Base-by-base conservation (phyloP, 1,140 invertebrate species). In the Ruditapes philippinarum region DNA sequence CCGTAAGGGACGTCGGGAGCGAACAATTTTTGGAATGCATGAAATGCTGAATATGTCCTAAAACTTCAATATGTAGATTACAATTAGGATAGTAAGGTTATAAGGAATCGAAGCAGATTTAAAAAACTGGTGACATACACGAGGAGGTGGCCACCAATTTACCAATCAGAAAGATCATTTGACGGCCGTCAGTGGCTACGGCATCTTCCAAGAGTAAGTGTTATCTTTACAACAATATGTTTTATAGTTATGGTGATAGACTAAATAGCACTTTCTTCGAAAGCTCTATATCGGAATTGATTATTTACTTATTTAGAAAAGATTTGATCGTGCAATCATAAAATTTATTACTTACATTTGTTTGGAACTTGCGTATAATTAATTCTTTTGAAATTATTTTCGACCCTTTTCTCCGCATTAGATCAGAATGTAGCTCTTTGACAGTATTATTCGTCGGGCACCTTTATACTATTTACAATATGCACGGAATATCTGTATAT, bases 21-120 rank as follows among this genome's bases (percentile, higher is more conserved):
- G 38, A 81, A 65, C 14, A 40, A 62, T 81, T 22, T 57, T 28
- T n/a, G 49, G 57, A n/a, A 81, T 81, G 54, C 22, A 45, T 17
- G 65, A 81, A 42, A 60, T 81, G 79, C 45, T 81, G 33, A 57
- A 81, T 42, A 65, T 81, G 2, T 28, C 82, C 33, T 5, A 73
- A 70, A 40, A 80, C 62, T 9, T 3, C 38, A 14, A 14, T 60
- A 33, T 40, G 49, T 0, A 42, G 87, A 12, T 40, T 89, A 12
- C 87, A 79, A 28, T 22, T 49, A 12, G 51, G 87, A 82, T 54
- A 89, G 79, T 28, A 73, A 65, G 19, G 68, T 89, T 25, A 89
- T 89, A 82, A 40, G 87, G 83, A 45, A 89, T 89, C 25, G 87
- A 89, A 31, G 80, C 31, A 33, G 87, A 79, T 0, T 40, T 89